A percentile compares a stretch with the other conserved stretches of the same genome.
These are phyloP conservation scores for Gonioctena quinquepunctata DNA, from an alignment of 1,140 invertebrate species.

Conservation along the genomic window DNA sequence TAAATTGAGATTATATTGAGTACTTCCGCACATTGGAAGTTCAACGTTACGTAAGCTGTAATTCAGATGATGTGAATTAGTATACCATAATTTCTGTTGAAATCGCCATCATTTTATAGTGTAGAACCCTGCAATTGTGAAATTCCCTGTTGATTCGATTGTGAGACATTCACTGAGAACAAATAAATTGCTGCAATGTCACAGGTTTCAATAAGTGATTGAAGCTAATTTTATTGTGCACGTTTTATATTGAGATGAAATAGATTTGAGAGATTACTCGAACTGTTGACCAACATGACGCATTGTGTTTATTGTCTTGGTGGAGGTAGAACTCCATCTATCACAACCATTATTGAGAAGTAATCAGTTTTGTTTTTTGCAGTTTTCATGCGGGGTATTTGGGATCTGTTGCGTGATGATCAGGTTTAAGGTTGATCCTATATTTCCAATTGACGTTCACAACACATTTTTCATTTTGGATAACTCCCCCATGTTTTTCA, in stretches of 20 bases:
- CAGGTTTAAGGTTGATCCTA: no score
- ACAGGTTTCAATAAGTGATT: background rate
- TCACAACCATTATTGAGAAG: background rate
- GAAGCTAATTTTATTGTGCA: background rate
- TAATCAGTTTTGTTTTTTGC: background rate
- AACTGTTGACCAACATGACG: no score
- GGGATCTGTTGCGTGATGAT: background rate
- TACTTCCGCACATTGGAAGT: background rate
- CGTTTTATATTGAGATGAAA: background rate
- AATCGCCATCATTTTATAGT: background rate
- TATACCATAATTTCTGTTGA: background rate
- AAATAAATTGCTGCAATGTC: background rate
- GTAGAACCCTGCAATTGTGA: background rate
- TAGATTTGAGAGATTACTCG: no score
- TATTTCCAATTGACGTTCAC: no score
- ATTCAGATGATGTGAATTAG: background rate
- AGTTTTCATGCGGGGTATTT: background rate
- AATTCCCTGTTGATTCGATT: background rate
- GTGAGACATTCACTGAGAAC: background rate
- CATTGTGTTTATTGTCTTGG: background rate
- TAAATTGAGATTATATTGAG: background rate
- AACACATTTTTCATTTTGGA: no score
- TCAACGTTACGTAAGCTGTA: background rate
- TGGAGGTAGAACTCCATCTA: background rate
- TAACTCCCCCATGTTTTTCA: no score